Percentiles rank a stretch among this genome's conserved stretches.
phyloP scores from a whole-genome alignment of 2,888 invertebrate genomes.

The Hesperia comma region DNA sequence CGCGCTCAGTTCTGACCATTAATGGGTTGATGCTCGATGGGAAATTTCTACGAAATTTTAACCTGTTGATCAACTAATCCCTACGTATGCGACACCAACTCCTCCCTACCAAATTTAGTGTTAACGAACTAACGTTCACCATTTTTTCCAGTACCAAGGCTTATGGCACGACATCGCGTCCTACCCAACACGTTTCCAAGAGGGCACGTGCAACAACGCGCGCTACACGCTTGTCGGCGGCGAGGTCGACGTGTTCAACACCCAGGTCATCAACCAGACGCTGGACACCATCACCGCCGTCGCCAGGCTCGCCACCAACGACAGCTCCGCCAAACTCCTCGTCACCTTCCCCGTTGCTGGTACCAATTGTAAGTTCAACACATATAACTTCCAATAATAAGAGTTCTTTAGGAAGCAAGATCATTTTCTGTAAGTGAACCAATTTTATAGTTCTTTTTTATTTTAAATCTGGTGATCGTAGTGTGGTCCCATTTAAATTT shows the following conservation, averaged over 20 bases:
- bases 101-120: no score
- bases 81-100: no score
- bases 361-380: conserved; percentile 46
- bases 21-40: no score
- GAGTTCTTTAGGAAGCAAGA: no score
- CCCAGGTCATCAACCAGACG: conserved; percentile 71
- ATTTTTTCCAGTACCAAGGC: conserved; percentile 61
- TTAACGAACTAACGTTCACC: not conserved
- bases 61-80: no score
- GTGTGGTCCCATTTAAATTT: no score
- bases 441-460: no score
- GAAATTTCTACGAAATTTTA: no score
- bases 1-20: no score
- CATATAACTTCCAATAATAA: no score
- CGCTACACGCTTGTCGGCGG: conserved; percentile 55
- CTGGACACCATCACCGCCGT: conserved; percentile 79
- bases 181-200: conserved; percentile 61
- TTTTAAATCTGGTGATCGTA: no score
- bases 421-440: no score
- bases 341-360: conserved; percentile 85
- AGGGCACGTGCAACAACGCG: conserved; percentile 64
- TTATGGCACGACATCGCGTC: conserved; percentile 67
- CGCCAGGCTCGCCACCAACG: conserved; percentile 62
- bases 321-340: conserved; percentile 84
- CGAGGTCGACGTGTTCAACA: conserved; percentile 57